A percentile compares a stretch with the other conserved stretches of the same genome.
Evolutionary conservation across 2,113 vertebrate species (phyloP).

Genomic region (Brachyhypopomus gauderio): DNA sequence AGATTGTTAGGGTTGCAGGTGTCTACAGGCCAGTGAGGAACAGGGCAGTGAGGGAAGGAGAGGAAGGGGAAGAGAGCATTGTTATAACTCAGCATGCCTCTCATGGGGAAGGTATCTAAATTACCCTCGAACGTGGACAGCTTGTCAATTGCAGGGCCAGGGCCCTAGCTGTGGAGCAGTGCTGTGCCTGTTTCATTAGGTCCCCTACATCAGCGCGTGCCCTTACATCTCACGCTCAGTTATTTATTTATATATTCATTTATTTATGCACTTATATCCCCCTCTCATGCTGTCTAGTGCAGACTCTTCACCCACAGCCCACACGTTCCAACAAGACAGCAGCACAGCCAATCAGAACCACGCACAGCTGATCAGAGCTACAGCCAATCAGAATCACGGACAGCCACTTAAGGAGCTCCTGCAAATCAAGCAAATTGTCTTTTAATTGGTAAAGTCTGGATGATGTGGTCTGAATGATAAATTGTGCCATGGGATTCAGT

Average conservation of each 20-base stretch:
- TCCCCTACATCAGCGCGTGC: slow-evolving; percentile 42
- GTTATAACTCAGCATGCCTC: slow-evolving; percentile 71
- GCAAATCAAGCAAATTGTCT: not conserved
- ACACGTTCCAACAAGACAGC: not conserved
- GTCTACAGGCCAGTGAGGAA: slow-evolving; percentile 14
- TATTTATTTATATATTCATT: slow-evolving; percentile 48
- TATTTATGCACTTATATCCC: slow-evolving; percentile 48
- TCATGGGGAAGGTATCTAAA: slow-evolving; percentile 71
- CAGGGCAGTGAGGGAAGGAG: slow-evolving; percentile 11
- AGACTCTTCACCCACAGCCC: not conserved
- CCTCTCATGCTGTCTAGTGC: not conserved
- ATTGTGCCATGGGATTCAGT: no score
- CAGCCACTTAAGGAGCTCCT: not conserved
- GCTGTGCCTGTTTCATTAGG: slow-evolving; percentile 55
- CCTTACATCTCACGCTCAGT: slow-evolving; percentile 52
- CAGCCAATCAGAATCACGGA: not conserved
- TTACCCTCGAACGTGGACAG: slow-evolving; percentile 74
- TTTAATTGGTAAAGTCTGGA: not conserved
- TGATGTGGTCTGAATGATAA: no score
- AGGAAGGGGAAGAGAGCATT: slow-evolving; percentile 53
- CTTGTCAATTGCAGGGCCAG: slow-evolving; percentile 72
- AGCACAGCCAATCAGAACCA: not conserved
- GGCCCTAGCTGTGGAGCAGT: slow-evolving; percentile 54
- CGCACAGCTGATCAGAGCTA: not conserved
- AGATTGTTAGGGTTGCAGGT: not conserved